Conservation (phyloP, 2,113 vertebrate species). For the Vombatus ursinus region DNA sequence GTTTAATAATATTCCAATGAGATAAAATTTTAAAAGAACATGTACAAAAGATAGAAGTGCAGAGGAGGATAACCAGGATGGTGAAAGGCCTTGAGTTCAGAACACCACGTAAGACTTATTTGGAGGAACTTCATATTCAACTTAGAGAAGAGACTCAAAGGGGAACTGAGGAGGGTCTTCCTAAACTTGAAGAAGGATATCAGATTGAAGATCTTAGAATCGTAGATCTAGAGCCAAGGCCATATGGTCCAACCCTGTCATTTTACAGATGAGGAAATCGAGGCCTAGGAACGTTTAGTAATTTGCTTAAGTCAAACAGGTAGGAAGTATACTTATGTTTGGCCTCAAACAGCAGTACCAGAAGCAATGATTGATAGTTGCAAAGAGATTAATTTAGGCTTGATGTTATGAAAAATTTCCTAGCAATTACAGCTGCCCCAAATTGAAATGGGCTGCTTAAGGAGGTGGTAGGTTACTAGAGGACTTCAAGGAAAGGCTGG, state of each 20-base stretch:
- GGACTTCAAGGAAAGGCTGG: not conserved
- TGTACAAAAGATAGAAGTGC: not conserved
- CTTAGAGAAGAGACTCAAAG: not conserved
- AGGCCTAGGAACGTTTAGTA: not conserved
- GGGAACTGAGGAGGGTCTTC: not conserved
- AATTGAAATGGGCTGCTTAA: not conserved
- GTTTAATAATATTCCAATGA: no score
- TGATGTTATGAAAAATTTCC: not conserved
- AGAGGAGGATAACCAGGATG: not conserved
- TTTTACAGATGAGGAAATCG: not conserved
- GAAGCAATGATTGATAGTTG: not conserved
- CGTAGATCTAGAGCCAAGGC: not conserved
- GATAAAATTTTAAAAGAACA: not conserved
- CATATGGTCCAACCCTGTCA: not conserved
- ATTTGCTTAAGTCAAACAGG: not conserved
- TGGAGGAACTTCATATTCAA: not conserved
- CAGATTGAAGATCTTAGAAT: not conserved
- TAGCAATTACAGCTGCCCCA: not conserved
- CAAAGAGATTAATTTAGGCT: not conserved
- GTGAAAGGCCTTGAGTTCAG: no score
- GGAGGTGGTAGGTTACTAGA: not conserved
- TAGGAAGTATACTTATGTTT: not conserved
- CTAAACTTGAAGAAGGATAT: not conserved
- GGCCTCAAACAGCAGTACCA: not conserved
- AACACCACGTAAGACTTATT: not conserved